These are phyloP conservation scores for Aporrectodea caliginosa DNA, from an alignment of 1,140 invertebrate genomes.

Conservation along the genomic window DNA sequence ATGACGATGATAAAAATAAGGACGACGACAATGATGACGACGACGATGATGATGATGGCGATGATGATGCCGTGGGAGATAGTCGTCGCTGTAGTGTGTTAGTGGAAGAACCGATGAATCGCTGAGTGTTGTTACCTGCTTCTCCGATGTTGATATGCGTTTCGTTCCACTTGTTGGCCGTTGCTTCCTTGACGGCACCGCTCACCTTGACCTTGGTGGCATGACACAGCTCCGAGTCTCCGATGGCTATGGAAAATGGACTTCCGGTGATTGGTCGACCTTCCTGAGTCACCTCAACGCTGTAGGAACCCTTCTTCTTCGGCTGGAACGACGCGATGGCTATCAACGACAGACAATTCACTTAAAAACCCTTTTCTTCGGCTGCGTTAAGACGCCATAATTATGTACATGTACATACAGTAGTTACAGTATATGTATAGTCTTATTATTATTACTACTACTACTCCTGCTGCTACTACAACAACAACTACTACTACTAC, in stretches of 20 bases:
- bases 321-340: conserved; percentile 93
- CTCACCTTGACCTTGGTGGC: conserved; percentile 86
- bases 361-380: too few species aligned
- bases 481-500: too few species aligned
- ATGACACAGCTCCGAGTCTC: conserved; percentile 65
- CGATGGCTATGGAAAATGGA: conserved; percentile 91
- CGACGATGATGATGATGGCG: neutral
- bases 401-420: too few species aligned
- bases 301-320: conserved; percentile 83
- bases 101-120: too few species aligned
- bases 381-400: too few species aligned
- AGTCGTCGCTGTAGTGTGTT: neutral
- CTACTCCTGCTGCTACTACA: too few species aligned
- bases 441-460: too few species aligned
- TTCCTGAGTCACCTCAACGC: conserved; percentile 84
- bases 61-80: neutral
- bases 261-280: conserved; percentile 91
- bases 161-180: conserved; percentile 81
- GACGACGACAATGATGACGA: neutral
- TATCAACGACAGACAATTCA: too few species aligned
- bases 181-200: conserved; percentile 77
- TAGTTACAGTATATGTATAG: too few species aligned
- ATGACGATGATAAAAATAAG: neutral
- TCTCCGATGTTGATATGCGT: conserved; percentile 91
- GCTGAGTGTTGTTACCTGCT: too few species aligned